These are phyloP conservation scores for Enteromius afrohamiltoni DNA, from an alignment of 2,797 vertebrate genomes.

Conservation along the genomic window DNA sequence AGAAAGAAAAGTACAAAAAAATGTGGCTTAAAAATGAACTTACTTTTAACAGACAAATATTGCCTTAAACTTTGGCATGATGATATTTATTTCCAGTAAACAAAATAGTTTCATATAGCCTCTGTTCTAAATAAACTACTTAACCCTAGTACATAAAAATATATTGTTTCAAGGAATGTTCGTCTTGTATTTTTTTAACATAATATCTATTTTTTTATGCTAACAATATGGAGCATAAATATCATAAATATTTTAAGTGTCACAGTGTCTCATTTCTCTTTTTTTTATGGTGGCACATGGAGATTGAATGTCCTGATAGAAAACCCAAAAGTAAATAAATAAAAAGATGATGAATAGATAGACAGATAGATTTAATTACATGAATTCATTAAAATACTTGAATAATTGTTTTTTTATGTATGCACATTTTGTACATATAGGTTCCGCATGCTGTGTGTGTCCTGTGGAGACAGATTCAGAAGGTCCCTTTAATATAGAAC, in stretches of 20 bases:
- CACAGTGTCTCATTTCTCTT: slow-evolving; percentile 32
- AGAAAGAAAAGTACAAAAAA: neutral
- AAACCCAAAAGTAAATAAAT: neutral
- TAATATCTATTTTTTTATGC: slow-evolving; percentile 2
- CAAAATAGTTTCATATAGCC: slow-evolving; percentile 62
- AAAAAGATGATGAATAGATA: neutral
- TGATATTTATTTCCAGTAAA: slow-evolving; percentile 46
- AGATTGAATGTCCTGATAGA: slow-evolving; percentile 24
- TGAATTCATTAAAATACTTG: neutral
- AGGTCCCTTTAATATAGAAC: slow-evolving; percentile 19
- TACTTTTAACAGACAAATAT: slow-evolving; percentile 32
- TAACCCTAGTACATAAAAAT: slow-evolving; percentile 65
- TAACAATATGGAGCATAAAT: slow-evolving; percentile 4
- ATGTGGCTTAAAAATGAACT: neutral
- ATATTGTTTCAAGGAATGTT: slow-evolving; percentile 69
- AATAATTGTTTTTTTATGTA: neutral
- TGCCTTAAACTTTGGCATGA: slow-evolving; percentile 56
- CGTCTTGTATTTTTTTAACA: slow-evolving; percentile 38
- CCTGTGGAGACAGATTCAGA: slow-evolving; percentile 19
- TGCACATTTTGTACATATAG: slow-evolving; percentile 9
- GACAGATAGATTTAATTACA: neutral
- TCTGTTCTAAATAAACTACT: slow-evolving; percentile 69
- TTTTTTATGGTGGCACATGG: slow-evolving; percentile 27
- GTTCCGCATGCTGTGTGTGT: slow-evolving; percentile 37
- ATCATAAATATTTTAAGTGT: neutral